A percentile compares a stretch with the other conserved stretches of the same genome.
Evolutionary conservation across 1,140 invertebrate genomes (phyloP).

Genomic region (Chironomus striatipennis): DNA sequence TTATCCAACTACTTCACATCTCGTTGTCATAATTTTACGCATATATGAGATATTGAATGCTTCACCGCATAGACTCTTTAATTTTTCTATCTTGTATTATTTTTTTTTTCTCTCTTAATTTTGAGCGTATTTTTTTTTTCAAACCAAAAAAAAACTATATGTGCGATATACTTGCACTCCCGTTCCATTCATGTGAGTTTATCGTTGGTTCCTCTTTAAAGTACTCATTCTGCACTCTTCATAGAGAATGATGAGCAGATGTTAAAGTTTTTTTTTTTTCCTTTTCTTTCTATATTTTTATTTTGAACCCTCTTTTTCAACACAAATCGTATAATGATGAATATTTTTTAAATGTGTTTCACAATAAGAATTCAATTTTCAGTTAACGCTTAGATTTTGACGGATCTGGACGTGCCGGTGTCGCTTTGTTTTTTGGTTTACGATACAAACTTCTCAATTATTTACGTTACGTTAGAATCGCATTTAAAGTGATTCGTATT

Average conservation of each 20-base stretch:
- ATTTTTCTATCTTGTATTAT: too few species aligned
- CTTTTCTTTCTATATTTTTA: not conserved
- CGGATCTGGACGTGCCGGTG: not conserved
- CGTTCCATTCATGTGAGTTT: not conserved
- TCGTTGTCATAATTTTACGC: too few species aligned
- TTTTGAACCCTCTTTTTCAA: conserved; percentile 12
- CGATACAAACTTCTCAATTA: not conserved
- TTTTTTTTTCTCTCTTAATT: too few species aligned
- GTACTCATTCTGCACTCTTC: not conserved
- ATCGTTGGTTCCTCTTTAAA: conserved; percentile 16
- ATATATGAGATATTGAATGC: too few species aligned
- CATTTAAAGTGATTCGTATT: too few species aligned
- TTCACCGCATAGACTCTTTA: too few species aligned
- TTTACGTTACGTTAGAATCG: too few species aligned
- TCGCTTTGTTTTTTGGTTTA: not conserved
- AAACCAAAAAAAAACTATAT: too few species aligned
- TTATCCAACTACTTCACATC: too few species aligned
- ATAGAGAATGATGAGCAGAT: conserved; percentile 11
- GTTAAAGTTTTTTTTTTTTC: not conserved
- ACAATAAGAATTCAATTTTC: conserved; percentile 20
- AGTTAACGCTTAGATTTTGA: conserved; percentile 8
- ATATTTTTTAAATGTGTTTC: conserved; percentile 5
- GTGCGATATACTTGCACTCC: not conserved
- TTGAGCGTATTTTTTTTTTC: too few species aligned
- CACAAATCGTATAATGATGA: not conserved